phyloP scores from a whole-genome alignment of 2,797 vertebrate genomes.

The Gadopsis bispinosus region DNA sequence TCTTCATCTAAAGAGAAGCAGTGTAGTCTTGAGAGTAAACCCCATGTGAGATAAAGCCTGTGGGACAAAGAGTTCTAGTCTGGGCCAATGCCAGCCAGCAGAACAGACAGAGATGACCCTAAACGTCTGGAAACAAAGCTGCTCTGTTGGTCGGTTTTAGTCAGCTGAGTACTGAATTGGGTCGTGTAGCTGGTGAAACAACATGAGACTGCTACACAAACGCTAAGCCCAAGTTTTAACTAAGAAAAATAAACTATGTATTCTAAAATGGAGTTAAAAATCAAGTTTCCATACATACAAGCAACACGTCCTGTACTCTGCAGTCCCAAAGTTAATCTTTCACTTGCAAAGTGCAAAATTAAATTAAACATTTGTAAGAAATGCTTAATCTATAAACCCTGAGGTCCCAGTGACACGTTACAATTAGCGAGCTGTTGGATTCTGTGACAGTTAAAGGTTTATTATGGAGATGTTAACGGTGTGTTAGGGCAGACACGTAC shows the following conservation, averaged over 20 bases:
- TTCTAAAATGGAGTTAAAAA: background rate
- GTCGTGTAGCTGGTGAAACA: background rate
- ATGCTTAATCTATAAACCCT: background rate
- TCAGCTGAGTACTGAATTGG: background rate
- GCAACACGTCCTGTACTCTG: background rate
- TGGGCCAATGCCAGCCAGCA: slow-evolving; percentile 22
- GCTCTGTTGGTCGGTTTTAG: slow-evolving; percentile 14
- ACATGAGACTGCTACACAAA: background rate
- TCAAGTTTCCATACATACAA: background rate
- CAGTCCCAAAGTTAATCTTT: background rate
- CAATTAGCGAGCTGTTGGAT: slow-evolving; percentile 7
- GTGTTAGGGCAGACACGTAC: slow-evolving; percentile 4
- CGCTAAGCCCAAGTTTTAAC: background rate
- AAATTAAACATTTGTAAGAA: slow-evolving; percentile 11
- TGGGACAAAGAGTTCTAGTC: slow-evolving; percentile 21
- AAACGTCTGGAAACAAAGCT: slow-evolving; percentile 33
- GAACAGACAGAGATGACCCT: slow-evolving; percentile 2
- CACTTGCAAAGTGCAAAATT: slow-evolving; percentile 1
- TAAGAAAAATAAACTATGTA: background rate
- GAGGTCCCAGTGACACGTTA: background rate
- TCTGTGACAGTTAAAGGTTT: slow-evolving; percentile 9
- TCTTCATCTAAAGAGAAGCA: slow-evolving; percentile 6
- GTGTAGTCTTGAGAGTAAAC: background rate
- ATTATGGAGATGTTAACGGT: slow-evolving; percentile 8
- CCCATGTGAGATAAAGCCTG: slow-evolving; percentile 4